Percentiles rank a stretch among this genome's conserved stretches.
These are phyloP conservation scores for Magallana ariakensis DNA, from an alignment of 1,140 invertebrate species.

Conservation along the genomic window DNA sequence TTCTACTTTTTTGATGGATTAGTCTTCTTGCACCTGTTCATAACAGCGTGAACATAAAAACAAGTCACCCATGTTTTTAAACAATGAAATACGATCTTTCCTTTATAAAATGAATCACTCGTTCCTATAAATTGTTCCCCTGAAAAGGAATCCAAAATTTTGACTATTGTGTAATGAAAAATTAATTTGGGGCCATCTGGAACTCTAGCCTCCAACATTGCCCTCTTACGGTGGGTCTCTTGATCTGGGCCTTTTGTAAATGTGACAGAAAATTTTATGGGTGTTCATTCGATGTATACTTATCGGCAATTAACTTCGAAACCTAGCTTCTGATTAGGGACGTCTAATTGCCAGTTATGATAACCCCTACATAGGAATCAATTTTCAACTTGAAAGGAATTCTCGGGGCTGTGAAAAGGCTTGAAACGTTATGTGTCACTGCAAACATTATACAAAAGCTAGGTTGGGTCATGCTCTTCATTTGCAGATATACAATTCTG, in stretches of 20 bases:
- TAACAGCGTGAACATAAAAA: not conserved
- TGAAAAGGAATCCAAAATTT: constrained; percentile 6
- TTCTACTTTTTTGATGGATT: not conserved
- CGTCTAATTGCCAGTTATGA: constrained; percentile 15
- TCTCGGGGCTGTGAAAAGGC: constrained; percentile 22
- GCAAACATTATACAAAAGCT: constrained; percentile 6
- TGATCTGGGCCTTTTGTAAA: constrained; percentile 3
- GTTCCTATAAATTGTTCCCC: not conserved
- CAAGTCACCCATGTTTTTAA: constrained; percentile 13
- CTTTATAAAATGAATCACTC: not conserved
- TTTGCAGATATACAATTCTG: constrained; percentile 2
- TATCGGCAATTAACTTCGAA: constrained; percentile 22
- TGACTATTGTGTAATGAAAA: not conserved
- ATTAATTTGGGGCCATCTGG: constrained; percentile 15
- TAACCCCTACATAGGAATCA: constrained; percentile 26
- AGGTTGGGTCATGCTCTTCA: constrained; percentile 3
- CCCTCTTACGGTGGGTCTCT: not conserved
- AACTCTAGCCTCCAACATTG: not conserved
- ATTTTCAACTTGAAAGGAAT: constrained; percentile 30
- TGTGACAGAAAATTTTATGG: constrained; percentile 36
- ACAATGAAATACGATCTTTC: constrained; percentile 4
- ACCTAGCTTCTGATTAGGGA: constrained; percentile 5
- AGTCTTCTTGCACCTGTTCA: constrained; percentile 11
- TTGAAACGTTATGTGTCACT: constrained; percentile 24
- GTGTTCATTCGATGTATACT: constrained; percentile 15